Conservation (phyloP, 2,113 vertebrate genomes). For the Sphyrna mokarran region DNA sequence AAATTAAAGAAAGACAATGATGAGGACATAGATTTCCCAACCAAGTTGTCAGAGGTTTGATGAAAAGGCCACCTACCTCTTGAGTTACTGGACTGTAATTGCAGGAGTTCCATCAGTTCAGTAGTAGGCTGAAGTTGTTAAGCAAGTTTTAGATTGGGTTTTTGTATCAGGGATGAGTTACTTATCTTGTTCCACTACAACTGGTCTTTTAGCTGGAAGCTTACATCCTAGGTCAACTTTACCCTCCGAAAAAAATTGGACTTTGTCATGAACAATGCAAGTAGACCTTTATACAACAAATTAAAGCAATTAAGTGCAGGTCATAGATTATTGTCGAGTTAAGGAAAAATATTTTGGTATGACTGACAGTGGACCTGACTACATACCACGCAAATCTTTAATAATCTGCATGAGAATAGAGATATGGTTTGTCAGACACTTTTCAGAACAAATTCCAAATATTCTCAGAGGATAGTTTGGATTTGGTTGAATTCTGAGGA, state of each 20-base stretch:
- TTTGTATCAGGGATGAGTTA: background rate
- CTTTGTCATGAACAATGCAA: background rate
- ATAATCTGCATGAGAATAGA: background rate
- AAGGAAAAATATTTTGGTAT: background rate
- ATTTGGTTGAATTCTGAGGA: background rate
- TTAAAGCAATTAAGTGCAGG: background rate
- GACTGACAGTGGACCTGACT: background rate
- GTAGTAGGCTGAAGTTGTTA: background rate
- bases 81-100: background rate
- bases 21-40: background rate
- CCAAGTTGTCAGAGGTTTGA: background rate
- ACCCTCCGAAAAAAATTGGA: background rate
- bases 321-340: background rate
- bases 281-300: background rate
- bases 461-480: background rate
- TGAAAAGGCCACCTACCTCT: background rate
- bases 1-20: background rate
- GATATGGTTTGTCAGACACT: background rate
- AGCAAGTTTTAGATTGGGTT: background rate
- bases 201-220: background rate
- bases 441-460: background rate
- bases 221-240: background rate
- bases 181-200: background rate
- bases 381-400: background rate
- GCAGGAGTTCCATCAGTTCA: background rate